A percentile compares a stretch with the other conserved stretches of the same genome.
Evolutionary conservation across 2,797 vertebrate species (phyloP).

Genomic region (Setipinna tenuifilis): DNA sequence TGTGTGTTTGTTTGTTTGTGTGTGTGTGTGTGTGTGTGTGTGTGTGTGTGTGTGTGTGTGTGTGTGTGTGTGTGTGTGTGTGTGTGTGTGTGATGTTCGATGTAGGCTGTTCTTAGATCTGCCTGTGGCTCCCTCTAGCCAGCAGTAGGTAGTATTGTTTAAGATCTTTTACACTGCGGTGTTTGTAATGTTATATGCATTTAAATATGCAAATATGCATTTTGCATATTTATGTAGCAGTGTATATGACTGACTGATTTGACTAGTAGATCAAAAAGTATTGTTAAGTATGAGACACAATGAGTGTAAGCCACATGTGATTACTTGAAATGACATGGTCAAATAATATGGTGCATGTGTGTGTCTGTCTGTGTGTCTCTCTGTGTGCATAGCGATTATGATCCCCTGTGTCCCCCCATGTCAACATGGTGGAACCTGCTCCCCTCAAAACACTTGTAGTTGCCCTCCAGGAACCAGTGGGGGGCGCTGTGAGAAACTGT

Average conservation of each 20-base stretch:
- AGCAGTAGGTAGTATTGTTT: neutral
- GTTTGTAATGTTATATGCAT: neutral
- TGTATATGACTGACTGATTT: neutral
- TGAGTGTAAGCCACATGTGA: neutral
- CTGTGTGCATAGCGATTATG: constrained; percentile 65
- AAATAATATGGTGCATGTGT: neutral
- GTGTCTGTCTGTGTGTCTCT: constrained; percentile 31
- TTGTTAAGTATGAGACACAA: neutral
- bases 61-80: constrained; percentile 33
- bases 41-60: constrained; percentile 11
- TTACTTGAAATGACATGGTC: neutral
- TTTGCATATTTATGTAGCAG: neutral
- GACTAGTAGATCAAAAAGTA: neutral
- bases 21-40: constrained; percentile 29
- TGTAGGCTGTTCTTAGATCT: neutral
- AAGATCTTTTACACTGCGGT: neutral
- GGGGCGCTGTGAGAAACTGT: constrained; percentile 80
- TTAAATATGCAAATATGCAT: too few relatives aligned
- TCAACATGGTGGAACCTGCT: constrained; percentile 76
- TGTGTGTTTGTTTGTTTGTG: neutral
- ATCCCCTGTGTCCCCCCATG: constrained; percentile 81
- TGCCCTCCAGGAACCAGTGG: constrained; percentile 77
- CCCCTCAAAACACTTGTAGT: constrained; percentile 78
- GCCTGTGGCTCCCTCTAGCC: neutral
- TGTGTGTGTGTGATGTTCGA: neutral